phyloP scores from a whole-genome alignment of 2,888 invertebrate genomes.

The Standfussiana lucernea region DNA sequence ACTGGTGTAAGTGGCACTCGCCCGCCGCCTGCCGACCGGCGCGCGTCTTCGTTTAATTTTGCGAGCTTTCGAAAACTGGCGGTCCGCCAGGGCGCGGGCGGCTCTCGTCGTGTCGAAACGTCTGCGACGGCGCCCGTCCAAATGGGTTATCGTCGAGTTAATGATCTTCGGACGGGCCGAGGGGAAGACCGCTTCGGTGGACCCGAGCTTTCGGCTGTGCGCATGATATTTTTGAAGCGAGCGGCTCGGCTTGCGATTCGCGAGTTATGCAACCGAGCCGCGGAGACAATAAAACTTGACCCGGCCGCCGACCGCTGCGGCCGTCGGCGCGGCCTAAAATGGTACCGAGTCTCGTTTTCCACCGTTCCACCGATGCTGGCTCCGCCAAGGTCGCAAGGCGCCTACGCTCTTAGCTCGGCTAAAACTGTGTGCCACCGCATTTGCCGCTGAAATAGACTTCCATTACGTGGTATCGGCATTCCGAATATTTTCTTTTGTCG shows the following conservation, averaged over 20 bases:
- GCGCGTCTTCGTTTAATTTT: conserved; percentile 78
- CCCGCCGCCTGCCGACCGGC: conserved; percentile 74
- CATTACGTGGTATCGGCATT: conserved; percentile 86
- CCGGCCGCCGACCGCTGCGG: conserved; percentile 82
- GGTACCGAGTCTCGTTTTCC: conserved; percentile 88
- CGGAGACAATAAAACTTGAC: conserved; percentile 90
- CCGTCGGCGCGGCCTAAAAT: conserved; percentile 88
- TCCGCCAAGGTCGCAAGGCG: conserved; percentile 87
- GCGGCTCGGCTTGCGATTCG: conserved; percentile 76
- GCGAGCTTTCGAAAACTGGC: conserved; percentile 77
- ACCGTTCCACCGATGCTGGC: conserved; percentile 84
- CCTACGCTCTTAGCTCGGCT: conserved; percentile 88
- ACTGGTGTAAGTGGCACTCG: conserved; percentile 96
- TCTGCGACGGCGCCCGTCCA: conserved; percentile 84
- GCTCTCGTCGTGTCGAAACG: conserved; percentile 81
- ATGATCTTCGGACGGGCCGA: conserved; percentile 83
- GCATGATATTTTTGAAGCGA: conserved; percentile 85
- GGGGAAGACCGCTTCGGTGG: conserved; percentile 75
- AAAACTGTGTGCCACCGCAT: conserved; percentile 85
- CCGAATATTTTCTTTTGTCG: conserved; percentile 86
- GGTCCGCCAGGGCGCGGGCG: conserved; percentile 80
- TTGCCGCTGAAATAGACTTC: conserved; percentile 86
- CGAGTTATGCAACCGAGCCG: conserved; percentile 86
- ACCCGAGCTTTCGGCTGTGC: conserved; percentile 66
- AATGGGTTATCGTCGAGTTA: conserved; percentile 87